Conservation (phyloP, 2,113 vertebrate species). For the Rostratula benghalensis region DNA sequence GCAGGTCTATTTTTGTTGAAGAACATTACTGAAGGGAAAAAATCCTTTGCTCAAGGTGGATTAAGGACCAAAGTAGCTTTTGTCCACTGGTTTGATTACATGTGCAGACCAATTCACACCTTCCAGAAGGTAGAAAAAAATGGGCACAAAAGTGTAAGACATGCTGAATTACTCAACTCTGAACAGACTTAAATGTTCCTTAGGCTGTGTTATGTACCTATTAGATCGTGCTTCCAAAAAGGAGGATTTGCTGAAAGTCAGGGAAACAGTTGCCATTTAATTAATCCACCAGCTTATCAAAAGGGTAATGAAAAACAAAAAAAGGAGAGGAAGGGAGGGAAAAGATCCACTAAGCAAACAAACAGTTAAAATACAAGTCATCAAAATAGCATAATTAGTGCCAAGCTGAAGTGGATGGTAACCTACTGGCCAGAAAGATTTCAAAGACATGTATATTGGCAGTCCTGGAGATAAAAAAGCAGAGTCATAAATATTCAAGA, state of each 20-base stretch:
- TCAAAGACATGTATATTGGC: not conserved
- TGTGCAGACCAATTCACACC: not conserved
- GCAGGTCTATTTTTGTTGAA: not conserved
- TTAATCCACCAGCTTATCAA: not conserved
- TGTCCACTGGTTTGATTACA: not conserved
- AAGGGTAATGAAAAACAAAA: not conserved
- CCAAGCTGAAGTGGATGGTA: not conserved
- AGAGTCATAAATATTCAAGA: conserved; percentile 1
- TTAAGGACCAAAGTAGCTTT: not conserved
- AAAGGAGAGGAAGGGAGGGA: not conserved
- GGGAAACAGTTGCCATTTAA: not conserved
- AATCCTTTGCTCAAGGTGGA: not conserved
- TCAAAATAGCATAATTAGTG: not conserved
- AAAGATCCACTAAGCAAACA: not conserved
- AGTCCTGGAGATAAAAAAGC: not conserved
- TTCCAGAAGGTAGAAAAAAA: not conserved
- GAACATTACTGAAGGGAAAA: not conserved
- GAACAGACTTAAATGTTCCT: not conserved
- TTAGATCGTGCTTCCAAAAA: not conserved
- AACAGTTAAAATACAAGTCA: not conserved
- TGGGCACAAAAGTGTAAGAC: not conserved
- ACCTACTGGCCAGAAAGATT: not conserved
- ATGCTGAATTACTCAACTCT: not conserved
- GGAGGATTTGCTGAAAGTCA: not conserved
- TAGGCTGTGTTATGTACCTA: not conserved